A percentile compares a stretch with the other conserved stretches of the same genome.
Conservation (phyloP, 92 coral and sea anemone species). For the Phymanthus crucifer region DNA sequence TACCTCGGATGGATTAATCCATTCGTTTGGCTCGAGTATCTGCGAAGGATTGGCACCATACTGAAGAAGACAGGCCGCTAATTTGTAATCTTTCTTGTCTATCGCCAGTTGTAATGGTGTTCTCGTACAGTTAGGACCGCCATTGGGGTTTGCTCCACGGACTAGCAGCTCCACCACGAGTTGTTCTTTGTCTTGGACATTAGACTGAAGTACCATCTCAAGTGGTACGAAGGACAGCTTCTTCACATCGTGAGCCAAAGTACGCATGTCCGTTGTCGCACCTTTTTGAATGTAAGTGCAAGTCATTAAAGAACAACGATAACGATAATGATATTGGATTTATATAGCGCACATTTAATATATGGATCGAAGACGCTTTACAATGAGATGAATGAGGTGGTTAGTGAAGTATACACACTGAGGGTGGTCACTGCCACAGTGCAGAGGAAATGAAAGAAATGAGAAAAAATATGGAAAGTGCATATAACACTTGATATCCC, state of each 20-base stretch:
- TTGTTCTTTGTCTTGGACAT: constrained; percentile 31
- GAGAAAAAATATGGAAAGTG: too few relatives aligned
- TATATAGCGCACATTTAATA: too few relatives aligned
- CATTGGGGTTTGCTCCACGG: constrained; percentile 48
- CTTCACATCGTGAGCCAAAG: constrained; percentile 24
- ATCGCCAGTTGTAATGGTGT: constrained; percentile 55
- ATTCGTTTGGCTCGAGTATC: constrained; percentile 36
- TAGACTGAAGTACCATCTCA: constrained; percentile 50
- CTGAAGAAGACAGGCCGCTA: constrained; percentile 57
- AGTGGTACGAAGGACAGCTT: constrained; percentile 50
- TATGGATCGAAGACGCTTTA: neutral
- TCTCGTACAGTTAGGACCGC: constrained; percentile 36
- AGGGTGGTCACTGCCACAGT: too few relatives aligned
- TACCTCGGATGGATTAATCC: constrained; percentile 26
- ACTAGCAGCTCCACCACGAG: constrained; percentile 43
- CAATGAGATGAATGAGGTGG: too few relatives aligned
- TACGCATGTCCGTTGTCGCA: constrained; percentile 1
- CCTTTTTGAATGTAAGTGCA: neutral
- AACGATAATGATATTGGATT: too few relatives aligned
- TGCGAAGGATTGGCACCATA: constrained; percentile 57
- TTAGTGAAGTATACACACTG: too few relatives aligned
- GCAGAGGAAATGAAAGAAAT: too few relatives aligned
- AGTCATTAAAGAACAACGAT: neutral
- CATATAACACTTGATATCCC: too few relatives aligned
- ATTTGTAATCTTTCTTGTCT: constrained; percentile 38